phyloP scores from a whole-genome alignment of 2,888 invertebrate species.

The Philereme transversata region DNA sequence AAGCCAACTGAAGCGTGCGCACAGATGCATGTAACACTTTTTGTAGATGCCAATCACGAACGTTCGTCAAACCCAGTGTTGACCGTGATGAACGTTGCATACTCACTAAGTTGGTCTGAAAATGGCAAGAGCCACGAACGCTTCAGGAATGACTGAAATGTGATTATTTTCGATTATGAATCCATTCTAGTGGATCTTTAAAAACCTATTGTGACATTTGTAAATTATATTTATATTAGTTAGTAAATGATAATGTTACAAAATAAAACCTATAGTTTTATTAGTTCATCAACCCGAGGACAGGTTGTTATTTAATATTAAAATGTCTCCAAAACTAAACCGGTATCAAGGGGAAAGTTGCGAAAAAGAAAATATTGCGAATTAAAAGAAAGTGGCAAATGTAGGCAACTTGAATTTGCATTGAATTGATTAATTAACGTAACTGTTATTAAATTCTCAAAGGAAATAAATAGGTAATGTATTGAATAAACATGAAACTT shows the following conservation, averaged over 20 bases:
- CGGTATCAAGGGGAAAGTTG: constrained; percentile 14
- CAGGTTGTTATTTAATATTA: neutral
- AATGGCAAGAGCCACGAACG: no score
- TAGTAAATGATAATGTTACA: constrained; percentile 64
- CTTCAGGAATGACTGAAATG: constrained; percentile 41
- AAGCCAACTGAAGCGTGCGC: no score
- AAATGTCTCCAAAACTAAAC: neutral
- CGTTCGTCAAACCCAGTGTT: no score
- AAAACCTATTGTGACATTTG: constrained; percentile 47
- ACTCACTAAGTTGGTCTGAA: no score
- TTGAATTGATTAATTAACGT: constrained; percentile 28
- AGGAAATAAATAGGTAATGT: neutral
- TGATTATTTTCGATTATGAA: constrained; percentile 29
- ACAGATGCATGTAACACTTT: no score
- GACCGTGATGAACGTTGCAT: no score
- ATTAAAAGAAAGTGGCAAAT: constrained; percentile 13
- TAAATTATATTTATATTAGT: constrained; percentile 70
- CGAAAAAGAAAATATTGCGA: constrained; percentile 17
- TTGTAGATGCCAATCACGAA: no score
- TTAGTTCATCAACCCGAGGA: neutral
- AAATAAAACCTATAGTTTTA: constrained; percentile 26
- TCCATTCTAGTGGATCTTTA: constrained; percentile 36
- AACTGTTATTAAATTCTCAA: constrained; percentile 34
- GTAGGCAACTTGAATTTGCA: constrained; percentile 17
- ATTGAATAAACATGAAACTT: no score